Conservation (phyloP, 2,888 invertebrate genomes). For the Tetrapedia diversipes region DNA sequence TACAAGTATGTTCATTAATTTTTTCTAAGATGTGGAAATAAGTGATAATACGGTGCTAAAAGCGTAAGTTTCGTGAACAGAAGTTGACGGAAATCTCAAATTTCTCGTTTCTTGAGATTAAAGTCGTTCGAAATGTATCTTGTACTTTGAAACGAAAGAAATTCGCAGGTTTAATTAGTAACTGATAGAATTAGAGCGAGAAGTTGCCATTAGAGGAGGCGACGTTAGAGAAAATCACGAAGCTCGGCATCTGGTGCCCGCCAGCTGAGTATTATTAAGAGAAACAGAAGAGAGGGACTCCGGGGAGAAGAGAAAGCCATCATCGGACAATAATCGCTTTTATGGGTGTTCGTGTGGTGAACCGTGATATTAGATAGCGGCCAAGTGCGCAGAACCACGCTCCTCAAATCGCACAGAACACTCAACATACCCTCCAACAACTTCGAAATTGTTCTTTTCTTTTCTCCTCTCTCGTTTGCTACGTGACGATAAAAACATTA, state of each 20-base stretch:
- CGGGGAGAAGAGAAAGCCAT: constrained; percentile 65
- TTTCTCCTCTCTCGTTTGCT: constrained; percentile 12
- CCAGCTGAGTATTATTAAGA: constrained; percentile 63
- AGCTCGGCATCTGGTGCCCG: constrained; percentile 70
- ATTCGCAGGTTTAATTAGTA: not conserved
- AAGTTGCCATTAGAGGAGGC: constrained; percentile 2
- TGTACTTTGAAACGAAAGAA: not conserved
- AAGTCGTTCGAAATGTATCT: too few relatives aligned
- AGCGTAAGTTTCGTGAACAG: not conserved
- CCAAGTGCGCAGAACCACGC: constrained; percentile 64
- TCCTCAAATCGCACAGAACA: constrained; percentile 66
- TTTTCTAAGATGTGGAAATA: too few relatives aligned
- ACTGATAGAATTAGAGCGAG: not conserved
- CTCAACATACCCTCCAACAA: constrained; percentile 63
- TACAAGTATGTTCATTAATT: too few relatives aligned
- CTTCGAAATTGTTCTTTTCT: constrained; percentile 59
- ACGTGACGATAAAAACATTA: constrained; percentile 24
- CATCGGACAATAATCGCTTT: constrained; percentile 79
- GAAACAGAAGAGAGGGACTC: constrained; percentile 49
- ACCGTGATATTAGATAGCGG: constrained; percentile 74
- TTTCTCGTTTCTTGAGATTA: not conserved
- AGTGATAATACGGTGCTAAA: too few relatives aligned
- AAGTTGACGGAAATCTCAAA: not conserved
- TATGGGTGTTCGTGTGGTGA: constrained; percentile 78
- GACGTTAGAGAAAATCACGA: constrained; percentile 49